Base-by-base conservation (phyloP, 1,140 invertebrate genomes). In the Saccostrea glomerata region DNA sequence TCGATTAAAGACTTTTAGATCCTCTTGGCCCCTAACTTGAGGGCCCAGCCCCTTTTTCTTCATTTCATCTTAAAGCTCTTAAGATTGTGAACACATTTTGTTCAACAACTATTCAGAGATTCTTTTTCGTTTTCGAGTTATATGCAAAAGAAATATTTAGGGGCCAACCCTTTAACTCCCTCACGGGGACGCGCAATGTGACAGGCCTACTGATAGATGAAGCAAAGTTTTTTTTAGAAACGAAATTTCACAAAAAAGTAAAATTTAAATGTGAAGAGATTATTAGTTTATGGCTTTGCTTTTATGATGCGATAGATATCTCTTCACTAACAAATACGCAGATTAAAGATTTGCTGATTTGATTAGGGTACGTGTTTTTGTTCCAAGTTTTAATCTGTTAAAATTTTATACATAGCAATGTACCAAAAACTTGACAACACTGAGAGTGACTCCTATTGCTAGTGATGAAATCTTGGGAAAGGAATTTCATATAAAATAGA, bases 241-340 rank as follows among this genome's bases (percentile, higher is more conserved):
- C 23, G 12, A 77, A 77, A 77, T 30, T 30, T 77, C 25, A 30
- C 70, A 77, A 77, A 77, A 70, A 77, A 77, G 70, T 77, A 77
- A 77, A 77, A 77, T 77, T 77, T 30, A 77, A 63, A 77, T 77
- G 70, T 36, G 30, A 36, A 77, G 15, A 77, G 70, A 77, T 77
- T 77, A 77, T 15, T 15, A 25, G 23, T 77, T 77, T 77, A 77
- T 77, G 70, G 70, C 13, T 15, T 25, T 77, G 17, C n/a, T 60
- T 63, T 77, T 15, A 23, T 25, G 70, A 77, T 77, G 15, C 25
- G 70, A 77, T 77, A 77, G 70, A 77, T 36, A 77, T 25, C 25
- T 30, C 70, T 77, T 15, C 70, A 30, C 25, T 30, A 11, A 23
- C 66, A 12, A 73, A 77, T 25, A 77, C 25, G 12, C 13, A 77